Conservation (phyloP, 2,797 vertebrate genomes). For the Epinephelus awoara region DNA sequence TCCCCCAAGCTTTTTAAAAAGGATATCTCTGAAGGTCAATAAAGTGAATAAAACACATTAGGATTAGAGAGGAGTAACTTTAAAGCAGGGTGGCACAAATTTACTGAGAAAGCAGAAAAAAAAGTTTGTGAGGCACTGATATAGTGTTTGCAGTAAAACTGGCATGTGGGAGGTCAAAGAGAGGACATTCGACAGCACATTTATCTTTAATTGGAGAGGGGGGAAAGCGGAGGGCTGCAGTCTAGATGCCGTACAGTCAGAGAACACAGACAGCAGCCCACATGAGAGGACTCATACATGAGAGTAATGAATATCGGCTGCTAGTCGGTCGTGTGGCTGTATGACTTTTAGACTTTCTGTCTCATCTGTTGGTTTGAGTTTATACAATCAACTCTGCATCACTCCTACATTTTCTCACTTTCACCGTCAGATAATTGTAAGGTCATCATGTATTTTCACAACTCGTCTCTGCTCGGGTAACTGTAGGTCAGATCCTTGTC, state of each 20-base stretch:
- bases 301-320: constrained; percentile 41
- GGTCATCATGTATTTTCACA: not conserved
- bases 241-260: not conserved
- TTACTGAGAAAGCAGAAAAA: constrained; percentile 23
- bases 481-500: not conserved
- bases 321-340: not conserved
- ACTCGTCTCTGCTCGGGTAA: not conserved
- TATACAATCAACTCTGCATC: not conserved
- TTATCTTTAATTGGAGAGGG: constrained; percentile 62
- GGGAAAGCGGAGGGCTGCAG: constrained; percentile 33
- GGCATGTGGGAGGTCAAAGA: constrained; percentile 55
- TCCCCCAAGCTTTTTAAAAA: constrained; percentile 1
- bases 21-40: constrained; percentile 23
- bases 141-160: constrained; percentile 45
- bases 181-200: constrained; percentile 57
- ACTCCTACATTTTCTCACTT: not conserved
- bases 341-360: constrained; percentile 1
- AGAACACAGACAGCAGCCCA: constrained; percentile 48
- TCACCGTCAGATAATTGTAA: not conserved
- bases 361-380: constrained; percentile 10
- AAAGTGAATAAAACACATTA: constrained; percentile 15
- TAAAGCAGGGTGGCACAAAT: constrained; percentile 12
- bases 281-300: constrained; percentile 35
- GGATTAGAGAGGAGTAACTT: constrained; percentile 37
- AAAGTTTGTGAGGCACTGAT: constrained; percentile 42